Evolutionary conservation across 2,113 vertebrate species (phyloP).

Genomic region (Vidua chalybeata): DNA sequence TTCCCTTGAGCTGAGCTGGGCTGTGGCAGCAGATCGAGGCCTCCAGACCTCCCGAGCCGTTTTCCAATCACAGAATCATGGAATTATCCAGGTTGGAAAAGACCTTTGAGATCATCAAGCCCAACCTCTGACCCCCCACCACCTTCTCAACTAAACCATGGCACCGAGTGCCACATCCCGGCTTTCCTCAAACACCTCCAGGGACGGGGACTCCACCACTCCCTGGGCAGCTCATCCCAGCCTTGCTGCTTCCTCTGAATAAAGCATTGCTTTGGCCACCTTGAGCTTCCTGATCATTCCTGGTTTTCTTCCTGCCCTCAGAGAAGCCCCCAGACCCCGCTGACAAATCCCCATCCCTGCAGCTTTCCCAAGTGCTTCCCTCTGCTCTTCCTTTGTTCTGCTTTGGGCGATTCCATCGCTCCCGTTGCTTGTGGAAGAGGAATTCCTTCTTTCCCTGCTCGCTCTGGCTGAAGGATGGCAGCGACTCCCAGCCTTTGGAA

Average conservation of each 20-base stretch:
- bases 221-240: background rate
- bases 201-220: background rate
- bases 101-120: background rate
- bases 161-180: background rate
- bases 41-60: background rate
- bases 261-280: background rate
- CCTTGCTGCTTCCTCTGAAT: background rate
- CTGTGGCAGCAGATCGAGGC: background rate
- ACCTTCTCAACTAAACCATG: background rate
- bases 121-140: background rate
- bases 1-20: background rate
- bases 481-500: background rate
- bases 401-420: background rate
- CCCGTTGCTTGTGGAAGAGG: background rate
- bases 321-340: background rate
- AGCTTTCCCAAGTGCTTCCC: background rate
- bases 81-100: background rate
- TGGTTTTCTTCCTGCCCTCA: background rate
- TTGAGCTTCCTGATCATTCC: background rate
- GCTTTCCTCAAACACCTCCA: background rate
- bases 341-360: background rate
- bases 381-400: background rate
- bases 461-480: background rate
- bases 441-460: background rate
- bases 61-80: background rate